Evolutionary conservation across 2,113 vertebrate species (phyloP), one percentile per base, ranked within the genome.

Genomic region (Ictidomys tridecemlineatus): DNA sequence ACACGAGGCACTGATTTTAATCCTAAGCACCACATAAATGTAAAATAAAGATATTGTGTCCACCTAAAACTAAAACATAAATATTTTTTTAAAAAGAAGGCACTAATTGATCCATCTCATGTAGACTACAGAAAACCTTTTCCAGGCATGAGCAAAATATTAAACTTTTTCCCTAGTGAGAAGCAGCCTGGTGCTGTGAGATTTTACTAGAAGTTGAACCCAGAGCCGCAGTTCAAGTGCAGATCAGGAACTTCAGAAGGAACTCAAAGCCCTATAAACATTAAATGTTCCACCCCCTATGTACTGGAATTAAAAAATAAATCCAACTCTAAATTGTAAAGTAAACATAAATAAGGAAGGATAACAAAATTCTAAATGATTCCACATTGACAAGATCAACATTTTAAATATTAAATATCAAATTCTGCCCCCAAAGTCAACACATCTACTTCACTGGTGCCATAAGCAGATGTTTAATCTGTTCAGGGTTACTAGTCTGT

Each of bases 221-320:
- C 67, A 70, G 28, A 65, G 42, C n/a, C 3, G 28, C 30, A n/a
- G 45, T 61, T 87, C 51, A 91, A 74, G 42, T 65, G 10, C 63
- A 85, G 32, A 1, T 67, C 72, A 92, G 65, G 32, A 96, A 92
- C 30, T 85, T 89, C 30, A 92, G 32, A 87, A 94, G 34, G 88
- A 92, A 8, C 69, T 30, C 48, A 78, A 72, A 72, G 5, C 8
- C 53, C 34, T 73, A 89, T 92, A 82, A 79, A 79, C 26, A 78
- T 26, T 84, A 84, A 51, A 79, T 22, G 18, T 5, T 51, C 20
- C 30, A 37, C 28, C 37, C 11, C 10, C 22, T 72, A 85, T 32
- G 53, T n/a, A 53, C 42, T 73, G 48, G 20, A 84, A 78, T 72
- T 84, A 37, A 69, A 92, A 96, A 92, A 94, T 83, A 92, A 94